Percentiles rank a stretch among this genome's conserved stretches.
Conservation (phyloP, 2,797 vertebrate species). For the Xiphophorus birchmanni region DNA sequence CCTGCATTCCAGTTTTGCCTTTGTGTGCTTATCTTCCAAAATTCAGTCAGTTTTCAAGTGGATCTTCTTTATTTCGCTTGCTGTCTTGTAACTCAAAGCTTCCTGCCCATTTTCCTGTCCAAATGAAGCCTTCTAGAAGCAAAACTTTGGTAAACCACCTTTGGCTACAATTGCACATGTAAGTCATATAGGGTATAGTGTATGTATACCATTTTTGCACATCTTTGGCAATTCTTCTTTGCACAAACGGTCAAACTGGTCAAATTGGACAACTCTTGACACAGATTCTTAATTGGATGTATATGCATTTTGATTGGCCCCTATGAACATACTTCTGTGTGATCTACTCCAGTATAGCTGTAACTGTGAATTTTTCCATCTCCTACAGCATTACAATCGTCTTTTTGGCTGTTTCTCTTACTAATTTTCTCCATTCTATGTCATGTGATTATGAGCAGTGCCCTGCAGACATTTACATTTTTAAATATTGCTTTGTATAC, state of each 20-base stretch:
- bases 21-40: conserved; percentile 16
- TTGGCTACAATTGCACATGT: not conserved
- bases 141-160: not conserved
- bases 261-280: not conserved
- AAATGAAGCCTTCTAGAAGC: not conserved
- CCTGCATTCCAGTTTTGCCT: conserved; percentile 40
- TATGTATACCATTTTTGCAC: not conserved
- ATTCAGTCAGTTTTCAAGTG: not conserved
- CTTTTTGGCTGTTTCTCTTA: not conserved
- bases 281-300: not conserved
- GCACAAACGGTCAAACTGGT: not conserved
- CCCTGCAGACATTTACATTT: not conserved
- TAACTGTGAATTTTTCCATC: not conserved
- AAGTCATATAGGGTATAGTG: not conserved
- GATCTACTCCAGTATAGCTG: not conserved
- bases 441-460: not conserved
- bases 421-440: not conserved
- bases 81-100: not conserved
- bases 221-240: not conserved
- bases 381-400: not conserved
- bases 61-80: not conserved
- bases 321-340: not conserved
- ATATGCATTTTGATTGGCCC: not conserved
- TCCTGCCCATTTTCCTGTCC: not conserved
- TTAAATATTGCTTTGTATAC: not conserved